Percentiles rank a stretch among this genome's conserved stretches.
phyloP scores from a whole-genome alignment of 2,888 invertebrate genomes.

The Heliconius cydno region DNA sequence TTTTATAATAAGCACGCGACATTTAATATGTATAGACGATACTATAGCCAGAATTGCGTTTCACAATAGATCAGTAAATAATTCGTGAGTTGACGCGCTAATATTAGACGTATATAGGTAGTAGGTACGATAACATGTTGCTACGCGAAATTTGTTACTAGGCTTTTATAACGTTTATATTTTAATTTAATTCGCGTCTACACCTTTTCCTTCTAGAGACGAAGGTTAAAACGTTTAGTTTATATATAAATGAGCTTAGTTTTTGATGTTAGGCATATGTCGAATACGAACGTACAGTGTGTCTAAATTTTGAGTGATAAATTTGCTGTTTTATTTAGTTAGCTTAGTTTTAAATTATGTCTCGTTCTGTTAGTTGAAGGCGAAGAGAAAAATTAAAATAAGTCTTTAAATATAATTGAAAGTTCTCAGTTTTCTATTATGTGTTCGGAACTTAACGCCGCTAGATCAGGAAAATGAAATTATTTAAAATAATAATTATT shows the following conservation, averaged over 20 bases:
- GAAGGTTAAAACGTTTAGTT: constrained; percentile 13
- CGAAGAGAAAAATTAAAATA: no score
- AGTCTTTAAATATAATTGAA: no score
- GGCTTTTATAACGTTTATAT: not conserved
- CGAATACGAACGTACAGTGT: not conserved
- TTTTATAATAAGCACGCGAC: constrained; percentile 3
- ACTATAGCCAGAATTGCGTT: constrained; percentile 4
- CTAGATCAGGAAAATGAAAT: no score
- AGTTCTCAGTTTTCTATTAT: no score
- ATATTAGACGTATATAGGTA: not conserved
- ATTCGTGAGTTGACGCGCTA: constrained; percentile 22
- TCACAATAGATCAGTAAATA: constrained; percentile 27
- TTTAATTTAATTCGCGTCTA: constrained; percentile 14
- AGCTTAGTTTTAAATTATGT: not conserved
- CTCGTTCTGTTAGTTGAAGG: not conserved
- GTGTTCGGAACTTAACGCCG: no score
- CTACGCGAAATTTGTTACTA: not conserved
- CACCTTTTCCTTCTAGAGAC: not conserved
- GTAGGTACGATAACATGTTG: not conserved
- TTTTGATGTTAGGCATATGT: not conserved
- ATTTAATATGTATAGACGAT: not conserved
- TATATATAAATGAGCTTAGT: constrained; percentile 11
- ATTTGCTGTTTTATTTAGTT: not conserved
- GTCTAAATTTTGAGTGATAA: not conserved
- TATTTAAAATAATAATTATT: no score